Base-by-base conservation (phyloP, 2,113 vertebrate genomes). In the Tautogolabrus adspersus region DNA sequence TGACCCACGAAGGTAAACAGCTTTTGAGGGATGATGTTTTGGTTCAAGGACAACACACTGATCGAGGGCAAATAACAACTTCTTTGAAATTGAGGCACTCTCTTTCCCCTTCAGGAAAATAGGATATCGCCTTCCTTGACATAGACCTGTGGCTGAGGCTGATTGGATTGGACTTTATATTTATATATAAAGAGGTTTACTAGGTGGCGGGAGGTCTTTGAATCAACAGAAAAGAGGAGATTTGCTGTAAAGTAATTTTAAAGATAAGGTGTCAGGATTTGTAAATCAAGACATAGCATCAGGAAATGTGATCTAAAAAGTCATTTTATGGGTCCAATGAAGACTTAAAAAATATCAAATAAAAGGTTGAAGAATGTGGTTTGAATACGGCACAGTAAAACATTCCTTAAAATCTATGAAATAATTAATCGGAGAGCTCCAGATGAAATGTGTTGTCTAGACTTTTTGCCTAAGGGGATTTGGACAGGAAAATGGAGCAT, bases 21-120 rank as follows among this genome's bases (percentile, higher is more conserved):
- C 66, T 76, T 85, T 87, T 79, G 62, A 90, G 77, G 77, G 66
- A 84, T 68, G 79, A 65, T 78, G 72, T 91, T 89, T 85, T 81
- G 79, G 83, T 88, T 91, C 87, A 91, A 89, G 88, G 89, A 88
- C 75, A 19, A 77, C 63, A 56, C 58, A 59, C 60, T 26, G 65
- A 85, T 59, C 64, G 81, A 86, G 73, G 77, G 37, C 68, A 85
- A 78, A 80, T 68, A 82, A 85, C 67, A 88, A 68, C 84, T 75
- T 75, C 77, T 92, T 90, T 87, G 63, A 88, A 89, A 93, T 44
- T 30, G 55, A 81, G 80, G 70, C 59, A 23, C 65, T 87, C 82
- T 42, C n/a, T 51, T 71, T 60, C 22, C 23, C 71, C 54, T 66
- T 79, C 65, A 77, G 71, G 47, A 72, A 78, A 81, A 88, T 55